Conservation (phyloP, 2,888 invertebrate genomes). For the Cephonodes hylas region DNA sequence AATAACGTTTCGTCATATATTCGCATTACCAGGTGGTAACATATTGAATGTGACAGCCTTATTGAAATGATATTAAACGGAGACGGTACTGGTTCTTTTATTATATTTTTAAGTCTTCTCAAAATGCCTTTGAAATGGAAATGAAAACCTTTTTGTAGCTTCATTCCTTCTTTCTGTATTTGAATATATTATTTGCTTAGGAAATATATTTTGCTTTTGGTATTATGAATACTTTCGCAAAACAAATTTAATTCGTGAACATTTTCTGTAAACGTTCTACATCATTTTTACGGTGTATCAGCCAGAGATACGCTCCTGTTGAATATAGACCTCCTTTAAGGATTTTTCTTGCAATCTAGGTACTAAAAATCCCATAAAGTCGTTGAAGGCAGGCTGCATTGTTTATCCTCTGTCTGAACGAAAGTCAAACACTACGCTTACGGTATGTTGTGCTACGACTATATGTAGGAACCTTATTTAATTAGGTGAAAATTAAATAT, state of each 20-base stretch:
- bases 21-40: slow-evolving; percentile 44
- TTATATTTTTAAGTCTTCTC: slow-evolving; percentile 8
- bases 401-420: too few relatives aligned
- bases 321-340: too few relatives aligned
- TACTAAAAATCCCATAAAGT: too few relatives aligned
- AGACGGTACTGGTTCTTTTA: slow-evolving; percentile 9
- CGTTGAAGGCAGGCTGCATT: too few relatives aligned
- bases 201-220: background rate
- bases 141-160: background rate
- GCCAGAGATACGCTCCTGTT: too few relatives aligned
- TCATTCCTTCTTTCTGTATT: background rate
- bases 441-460: too few relatives aligned
- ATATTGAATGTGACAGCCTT: slow-evolving; percentile 55
- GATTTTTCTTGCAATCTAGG: too few relatives aligned
- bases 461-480: too few relatives aligned
- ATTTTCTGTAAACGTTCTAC: too few relatives aligned
- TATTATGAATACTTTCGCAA: background rate
- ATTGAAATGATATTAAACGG: slow-evolving; percentile 45
- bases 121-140: background rate
- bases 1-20: slow-evolving; percentile 43
- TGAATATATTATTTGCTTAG: background rate
- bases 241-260: background rate
- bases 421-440: too few relatives aligned
- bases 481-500: too few relatives aligned
- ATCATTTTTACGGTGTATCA: too few relatives aligned